Evolutionary conservation across 2,113 vertebrate genomes (phyloP).

Genomic region (Sorex fumeus): DNA sequence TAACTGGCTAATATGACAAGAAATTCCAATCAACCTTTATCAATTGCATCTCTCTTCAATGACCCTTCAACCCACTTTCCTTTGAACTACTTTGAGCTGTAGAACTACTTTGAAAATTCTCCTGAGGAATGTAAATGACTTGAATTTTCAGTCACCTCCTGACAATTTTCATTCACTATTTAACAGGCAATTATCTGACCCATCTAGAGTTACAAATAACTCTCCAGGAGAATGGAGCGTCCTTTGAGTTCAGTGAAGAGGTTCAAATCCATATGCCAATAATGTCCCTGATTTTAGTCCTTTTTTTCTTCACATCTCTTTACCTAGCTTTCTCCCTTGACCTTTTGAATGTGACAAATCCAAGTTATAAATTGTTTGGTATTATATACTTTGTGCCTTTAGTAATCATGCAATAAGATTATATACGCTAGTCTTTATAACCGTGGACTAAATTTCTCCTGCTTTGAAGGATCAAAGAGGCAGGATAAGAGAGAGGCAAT

Average conservation of each 20-base stretch:
- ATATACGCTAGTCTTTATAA: background rate
- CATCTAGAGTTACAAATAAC: constrained; percentile 80
- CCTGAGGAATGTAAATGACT: constrained; percentile 77
- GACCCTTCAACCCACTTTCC: constrained; percentile 77
- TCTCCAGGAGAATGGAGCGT: constrained; percentile 77
- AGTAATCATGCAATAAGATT: constrained; percentile 60
- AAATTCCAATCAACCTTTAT: constrained; percentile 83
- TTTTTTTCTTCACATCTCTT: constrained; percentile 76
- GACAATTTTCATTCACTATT: constrained; percentile 84
- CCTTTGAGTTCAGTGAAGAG: constrained; percentile 79
- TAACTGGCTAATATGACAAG: constrained; percentile 82
- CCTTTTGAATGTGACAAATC: constrained; percentile 51
- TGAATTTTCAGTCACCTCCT: constrained; percentile 78
- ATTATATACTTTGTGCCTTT: constrained; percentile 44
- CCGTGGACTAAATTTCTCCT: constrained; percentile 37
- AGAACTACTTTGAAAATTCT: constrained; percentile 68
- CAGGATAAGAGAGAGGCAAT: background rate
- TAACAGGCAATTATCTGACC: constrained; percentile 82
- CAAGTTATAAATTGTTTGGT: constrained; percentile 57
- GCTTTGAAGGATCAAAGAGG: background rate
- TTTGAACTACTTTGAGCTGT: constrained; percentile 76
- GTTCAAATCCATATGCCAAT: constrained; percentile 75
- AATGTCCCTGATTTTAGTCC: constrained; percentile 35
- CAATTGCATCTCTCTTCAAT: constrained; percentile 77
- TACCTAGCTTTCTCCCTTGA: constrained; percentile 27